Conservation (phyloP, 2,888 invertebrate species). For the Stramonita haemastoma region DNA sequence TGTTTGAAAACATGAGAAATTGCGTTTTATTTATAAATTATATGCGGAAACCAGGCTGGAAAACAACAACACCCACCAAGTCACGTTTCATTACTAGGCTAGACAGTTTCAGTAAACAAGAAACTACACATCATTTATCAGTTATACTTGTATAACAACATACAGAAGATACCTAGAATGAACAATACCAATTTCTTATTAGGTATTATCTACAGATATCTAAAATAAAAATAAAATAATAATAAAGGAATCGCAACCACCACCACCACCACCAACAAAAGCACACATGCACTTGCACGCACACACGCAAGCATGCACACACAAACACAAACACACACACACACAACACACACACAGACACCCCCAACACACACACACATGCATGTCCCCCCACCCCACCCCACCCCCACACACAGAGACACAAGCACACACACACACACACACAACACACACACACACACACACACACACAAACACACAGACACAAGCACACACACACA, state of each 20-base stretch:
- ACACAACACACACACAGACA: slow-evolving; percentile 63
- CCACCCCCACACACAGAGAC: not conserved
- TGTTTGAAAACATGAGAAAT: not conserved
- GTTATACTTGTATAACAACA: not conserved
- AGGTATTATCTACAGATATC: no score
- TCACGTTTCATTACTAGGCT: no score
- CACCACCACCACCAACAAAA: not conserved
- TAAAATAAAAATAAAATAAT: no score
- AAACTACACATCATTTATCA: not conserved
- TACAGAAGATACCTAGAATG: no score
- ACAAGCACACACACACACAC: not conserved
- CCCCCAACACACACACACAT: not conserved
- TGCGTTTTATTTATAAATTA: not conserved
- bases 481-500: slow-evolving; percentile 45
- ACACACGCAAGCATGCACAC: not conserved
- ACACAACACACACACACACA: slow-evolving; percentile 54
- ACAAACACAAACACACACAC: not conserved
- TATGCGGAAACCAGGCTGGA: slow-evolving; percentile 73
- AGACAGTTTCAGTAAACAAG: not conserved
- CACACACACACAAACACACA: not conserved
- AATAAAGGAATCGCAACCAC: no score
- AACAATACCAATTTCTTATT: no score
- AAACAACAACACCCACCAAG: not conserved
- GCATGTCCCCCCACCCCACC: not conserved
- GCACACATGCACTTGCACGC: not conserved